phyloP scores from a whole-genome alignment of 2,888 invertebrate genomes.

The Netelia inedita region DNA sequence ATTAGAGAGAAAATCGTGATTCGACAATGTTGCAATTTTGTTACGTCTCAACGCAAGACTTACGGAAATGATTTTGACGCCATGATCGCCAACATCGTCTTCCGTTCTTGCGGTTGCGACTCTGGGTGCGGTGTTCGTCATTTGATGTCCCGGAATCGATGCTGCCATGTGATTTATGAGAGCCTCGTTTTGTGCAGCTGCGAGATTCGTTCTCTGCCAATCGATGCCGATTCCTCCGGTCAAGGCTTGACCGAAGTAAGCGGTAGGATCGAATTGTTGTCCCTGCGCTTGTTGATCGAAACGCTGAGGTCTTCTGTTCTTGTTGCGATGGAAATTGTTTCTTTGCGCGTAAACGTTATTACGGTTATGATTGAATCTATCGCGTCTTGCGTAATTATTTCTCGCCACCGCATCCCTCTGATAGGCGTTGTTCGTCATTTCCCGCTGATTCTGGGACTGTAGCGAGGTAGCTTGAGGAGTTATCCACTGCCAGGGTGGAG shows the following conservation, averaged over 20 bases:
- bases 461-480: conserved; percentile 79
- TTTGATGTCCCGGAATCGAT: conserved; percentile 76
- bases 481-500: conserved; percentile 83
- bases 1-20: conserved; percentile 13
- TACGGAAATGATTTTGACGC: conserved; percentile 77
- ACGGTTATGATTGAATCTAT: conserved; percentile 80
- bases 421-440: conserved; percentile 75
- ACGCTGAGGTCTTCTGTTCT: conserved; percentile 78
- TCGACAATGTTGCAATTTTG: too few relatives aligned
- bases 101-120: conserved; percentile 73
- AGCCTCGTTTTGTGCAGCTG: conserved; percentile 74
- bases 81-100: conserved; percentile 77
- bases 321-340: conserved; percentile 81
- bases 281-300: conserved; percentile 77
- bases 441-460: conserved; percentile 77
- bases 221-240: conserved; percentile 77
- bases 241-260: conserved; percentile 79
- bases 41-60: conserved; percentile 39
- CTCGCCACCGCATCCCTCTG: conserved; percentile 80
- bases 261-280: conserved; percentile 79
- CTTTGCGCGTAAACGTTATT: conserved; percentile 79
- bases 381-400: conserved; percentile 79
- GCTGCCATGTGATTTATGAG: conserved; percentile 79
- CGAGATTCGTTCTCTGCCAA: conserved; percentile 80
- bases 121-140: conserved; percentile 72